Base-by-base conservation (phyloP, 2,113 vertebrate genomes). In the Tautogolabrus adspersus region DNA sequence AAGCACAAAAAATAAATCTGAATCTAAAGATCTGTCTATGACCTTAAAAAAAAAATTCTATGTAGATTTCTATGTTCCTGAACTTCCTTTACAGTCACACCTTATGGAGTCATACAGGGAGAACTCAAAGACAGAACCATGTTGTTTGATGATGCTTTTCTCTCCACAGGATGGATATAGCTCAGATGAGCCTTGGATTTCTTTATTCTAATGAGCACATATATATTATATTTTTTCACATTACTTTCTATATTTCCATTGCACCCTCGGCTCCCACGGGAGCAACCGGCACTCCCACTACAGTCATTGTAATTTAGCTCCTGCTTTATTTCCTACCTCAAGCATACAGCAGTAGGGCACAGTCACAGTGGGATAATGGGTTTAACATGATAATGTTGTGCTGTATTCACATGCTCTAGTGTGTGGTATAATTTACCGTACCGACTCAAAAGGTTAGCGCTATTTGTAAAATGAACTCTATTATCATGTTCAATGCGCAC, bases 361-460 rank as follows among this genome's bases (percentile, higher is more conserved):
- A 72, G 62, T 78, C 65, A 66, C 69, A 81, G 55, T 63, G 37
- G 47, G 57, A 62, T 85, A 90, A 88, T 90, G 72, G 72, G 55
- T 86, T 88, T 72, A 84, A 80, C 84, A 88, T 87, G 85, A 69
- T 87, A 91, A 89, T 87, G 66, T 55, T 65, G 59, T 63, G 72
- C 59, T 69, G 57, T 26, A 60, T 79, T 82, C 30, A 70, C 59
- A 84, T 59, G 64, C 57, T 76, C 13, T 12, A 49, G 54, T 72
- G 71, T 80, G 77, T 60, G 70, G 64, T 55, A 64, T 81, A 75
- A 89, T 83, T 73, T 59, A 64, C 46, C 66, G 61, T 58, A 66
- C 18, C n/a, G 66, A 76, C 60, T 74, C 10, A 78, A 90, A 89
- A 87, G 80, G 66, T 88, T 79, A 74, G 42, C 22, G 56, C 78